Evolutionary conservation across 2,888 invertebrate species (phyloP).

Genomic region (Eilema griseolum): DNA sequence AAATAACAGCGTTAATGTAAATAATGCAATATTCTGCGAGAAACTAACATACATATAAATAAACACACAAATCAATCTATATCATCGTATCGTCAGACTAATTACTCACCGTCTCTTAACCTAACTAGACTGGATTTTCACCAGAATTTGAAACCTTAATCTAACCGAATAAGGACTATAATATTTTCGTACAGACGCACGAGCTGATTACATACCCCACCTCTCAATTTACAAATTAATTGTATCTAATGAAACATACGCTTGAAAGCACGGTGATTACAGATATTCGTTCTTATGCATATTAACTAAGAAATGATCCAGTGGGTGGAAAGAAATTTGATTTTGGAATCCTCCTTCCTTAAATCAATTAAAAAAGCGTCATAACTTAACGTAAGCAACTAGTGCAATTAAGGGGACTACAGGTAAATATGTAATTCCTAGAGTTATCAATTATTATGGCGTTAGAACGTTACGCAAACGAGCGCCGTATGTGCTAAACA

Average conservation of each 20-base stretch:
- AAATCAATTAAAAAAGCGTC: background rate
- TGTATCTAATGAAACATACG: constrained; percentile 74
- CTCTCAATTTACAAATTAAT: constrained; percentile 69
- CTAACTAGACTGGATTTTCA: constrained; percentile 22
- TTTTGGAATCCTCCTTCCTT: no score
- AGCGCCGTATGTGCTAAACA: no score
- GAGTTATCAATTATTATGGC: no score
- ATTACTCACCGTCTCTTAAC: constrained; percentile 42
- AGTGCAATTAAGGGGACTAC: no score
- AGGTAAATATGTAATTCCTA: no score
- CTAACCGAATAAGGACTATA: constrained; percentile 33
- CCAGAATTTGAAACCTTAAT: constrained; percentile 35
- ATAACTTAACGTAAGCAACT: no score
- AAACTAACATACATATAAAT: background rate
- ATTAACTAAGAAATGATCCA: constrained; percentile 13
- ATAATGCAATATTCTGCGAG: background rate
- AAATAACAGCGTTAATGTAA: background rate
- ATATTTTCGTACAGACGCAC: constrained; percentile 29
- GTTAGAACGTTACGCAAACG: no score
- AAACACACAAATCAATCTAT: constrained; percentile 47
- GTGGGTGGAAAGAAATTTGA: background rate
- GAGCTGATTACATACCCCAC: constrained; percentile 47
- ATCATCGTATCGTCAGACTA: constrained; percentile 40
- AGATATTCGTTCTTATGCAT: constrained; percentile 31
- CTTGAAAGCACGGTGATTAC: constrained; percentile 52